Conservation (phyloP, 1,140 invertebrate genomes). For the Agrypnia vestita region DNA sequence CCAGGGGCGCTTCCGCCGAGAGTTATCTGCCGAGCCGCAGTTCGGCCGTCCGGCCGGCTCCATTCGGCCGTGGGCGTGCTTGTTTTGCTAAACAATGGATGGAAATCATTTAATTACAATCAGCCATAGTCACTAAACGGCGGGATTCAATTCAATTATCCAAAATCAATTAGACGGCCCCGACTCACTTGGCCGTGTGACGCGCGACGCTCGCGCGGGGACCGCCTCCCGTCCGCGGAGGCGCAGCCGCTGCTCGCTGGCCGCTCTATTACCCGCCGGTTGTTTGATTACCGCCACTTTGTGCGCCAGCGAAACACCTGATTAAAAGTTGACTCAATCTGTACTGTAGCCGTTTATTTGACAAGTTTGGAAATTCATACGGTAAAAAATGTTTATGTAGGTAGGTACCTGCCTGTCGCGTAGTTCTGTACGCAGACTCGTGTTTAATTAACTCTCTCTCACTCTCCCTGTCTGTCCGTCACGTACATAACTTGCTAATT, state of each 20-base stretch:
- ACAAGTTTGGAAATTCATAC: too few species aligned
- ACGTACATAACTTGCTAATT: too few species aligned
- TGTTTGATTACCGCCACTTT: conserved; percentile 36
- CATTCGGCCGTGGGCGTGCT: not conserved
- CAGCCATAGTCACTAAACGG: conserved; percentile 56
- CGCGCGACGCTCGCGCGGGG: conserved; percentile 19
- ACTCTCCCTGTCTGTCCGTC: too few species aligned
- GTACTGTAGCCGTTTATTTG: not conserved
- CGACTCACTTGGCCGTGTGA: conserved; percentile 50
- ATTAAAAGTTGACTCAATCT: conserved; percentile 6
- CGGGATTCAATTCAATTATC: conserved; percentile 61
- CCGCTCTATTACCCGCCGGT: not conserved
- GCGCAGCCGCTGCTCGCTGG: too few species aligned
- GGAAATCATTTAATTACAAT: conserved; percentile 62
- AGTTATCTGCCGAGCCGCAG: not conserved
- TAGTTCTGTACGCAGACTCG: too few species aligned
- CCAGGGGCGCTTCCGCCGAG: not conserved
- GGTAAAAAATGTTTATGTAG: too few species aligned
- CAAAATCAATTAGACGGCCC: conserved; percentile 59
- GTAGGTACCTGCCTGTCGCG: too few species aligned
- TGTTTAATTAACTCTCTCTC: too few species aligned
- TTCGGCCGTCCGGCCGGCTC: not conserved
- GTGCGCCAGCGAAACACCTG: not conserved
- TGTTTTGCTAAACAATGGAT: conserved; percentile 58
- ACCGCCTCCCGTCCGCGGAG: too few species aligned